Base-by-base conservation (phyloP, 2,113 vertebrate genomes). In the Plotosus lineatus region DNA sequence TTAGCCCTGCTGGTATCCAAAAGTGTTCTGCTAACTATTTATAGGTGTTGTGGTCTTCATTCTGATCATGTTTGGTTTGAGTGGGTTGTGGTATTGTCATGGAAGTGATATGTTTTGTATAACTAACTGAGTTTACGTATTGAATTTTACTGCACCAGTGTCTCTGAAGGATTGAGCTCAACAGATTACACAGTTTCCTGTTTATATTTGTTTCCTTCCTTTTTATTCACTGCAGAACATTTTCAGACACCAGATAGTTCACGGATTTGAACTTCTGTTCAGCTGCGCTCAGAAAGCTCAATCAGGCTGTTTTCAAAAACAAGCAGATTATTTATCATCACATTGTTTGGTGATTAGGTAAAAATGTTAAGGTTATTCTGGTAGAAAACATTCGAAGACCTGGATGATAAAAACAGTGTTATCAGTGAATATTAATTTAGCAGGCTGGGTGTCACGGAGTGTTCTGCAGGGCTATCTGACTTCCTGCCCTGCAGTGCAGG, bases 161-260 rank as follows among this genome's bases (percentile, higher is more conserved):
- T 36, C 58, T 71, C 51, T 79, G 31, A 60, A 42, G 11, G 21
- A 58, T 7, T 58, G n/a, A 58, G 3, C 26, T 72, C 53, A 58
- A 51, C 65, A 79, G 23, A 42, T 84, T 74, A 51, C 58, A 40
- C 65, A 74, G 65, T 71, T 68, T 81, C 75, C 75, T 56, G 68
- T 80, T 60, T 63, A 61, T 51, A 73, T 42, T 3, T 33, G 3
- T n/a, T 75, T 78, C 65, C 83, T 55, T 68, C 66, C 68, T 58
- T 48, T 72, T 50, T 7, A 48, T 71, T 71, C 68, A 31, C n/a
- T 48, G 68, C 68, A 44, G 1, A 61, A 17, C n/a, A 33, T 33
- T 50, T 28, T 56, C 38, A 55, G 23, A 28, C 33, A n/a, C 44
- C 23, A 63, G 60, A 44, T 17, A 23, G 1, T n/a, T 26, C 26